phyloP scores from a whole-genome alignment of 2,888 invertebrate genomes.

The Folsomia manolachei region DNA sequence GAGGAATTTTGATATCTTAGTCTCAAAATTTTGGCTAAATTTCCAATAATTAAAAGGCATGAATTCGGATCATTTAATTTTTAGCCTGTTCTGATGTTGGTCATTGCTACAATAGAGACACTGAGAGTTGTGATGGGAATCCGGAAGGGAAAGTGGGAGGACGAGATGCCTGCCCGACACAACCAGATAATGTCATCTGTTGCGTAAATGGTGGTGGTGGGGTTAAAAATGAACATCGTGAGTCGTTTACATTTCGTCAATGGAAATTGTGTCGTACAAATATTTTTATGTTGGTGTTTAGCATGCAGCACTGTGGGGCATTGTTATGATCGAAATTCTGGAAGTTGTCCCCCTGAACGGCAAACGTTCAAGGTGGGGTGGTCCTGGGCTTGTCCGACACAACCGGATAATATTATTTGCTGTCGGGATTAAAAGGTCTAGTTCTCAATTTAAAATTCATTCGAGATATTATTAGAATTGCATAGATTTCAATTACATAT shows the following conservation, averaged over 20 bases:
- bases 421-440: neutral
- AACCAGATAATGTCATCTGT: conserved; percentile 2
- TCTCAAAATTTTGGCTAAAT: neutral
- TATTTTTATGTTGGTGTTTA: neutral
- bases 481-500: too few species aligned
- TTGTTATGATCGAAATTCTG: neutral
- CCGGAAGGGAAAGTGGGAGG: neutral
- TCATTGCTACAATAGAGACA: neutral
- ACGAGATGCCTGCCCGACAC: neutral
- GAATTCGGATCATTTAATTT: neutral
- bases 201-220: neutral
- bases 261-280: neutral
- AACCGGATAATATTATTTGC: neutral
- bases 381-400: neutral
- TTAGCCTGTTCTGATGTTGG: neutral
- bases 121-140: neutral
- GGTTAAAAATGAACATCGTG: neutral
- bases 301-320: neutral
- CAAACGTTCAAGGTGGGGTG: neutral
- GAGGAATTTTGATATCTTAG: too few species aligned
- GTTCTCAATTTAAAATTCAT: too few species aligned
- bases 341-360: neutral
- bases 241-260: neutral
- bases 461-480: too few species aligned
- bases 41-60: neutral